phyloP scores from a whole-genome alignment of 2,113 vertebrate genomes.

The Pseudopipra pipra region DNA sequence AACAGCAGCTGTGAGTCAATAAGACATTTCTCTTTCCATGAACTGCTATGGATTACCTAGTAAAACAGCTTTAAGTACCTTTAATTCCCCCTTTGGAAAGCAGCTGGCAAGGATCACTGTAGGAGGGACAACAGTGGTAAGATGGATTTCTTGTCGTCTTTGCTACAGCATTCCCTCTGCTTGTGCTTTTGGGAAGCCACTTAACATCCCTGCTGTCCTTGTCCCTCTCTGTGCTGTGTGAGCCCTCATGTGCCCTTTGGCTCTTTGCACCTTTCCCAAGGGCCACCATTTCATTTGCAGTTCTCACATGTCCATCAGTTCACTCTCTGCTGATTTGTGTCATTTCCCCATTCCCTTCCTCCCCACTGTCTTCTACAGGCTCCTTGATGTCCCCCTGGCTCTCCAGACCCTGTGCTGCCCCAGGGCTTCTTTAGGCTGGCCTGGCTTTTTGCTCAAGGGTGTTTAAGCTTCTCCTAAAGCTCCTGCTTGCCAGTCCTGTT shows the following conservation, averaged over 20 bases:
- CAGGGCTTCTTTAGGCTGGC: not conserved
- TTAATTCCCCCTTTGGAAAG: not conserved
- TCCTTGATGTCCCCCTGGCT: not conserved
- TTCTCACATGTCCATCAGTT: accelerated
- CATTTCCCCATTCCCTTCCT: not conserved
- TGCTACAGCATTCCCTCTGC: not conserved
- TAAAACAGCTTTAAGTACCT: not conserved
- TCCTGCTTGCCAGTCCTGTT: not conserved
- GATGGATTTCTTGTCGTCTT: not conserved
- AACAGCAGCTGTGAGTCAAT: not conserved
- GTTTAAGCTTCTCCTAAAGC: not conserved
- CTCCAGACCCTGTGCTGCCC: not conserved
- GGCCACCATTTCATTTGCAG: accelerated
- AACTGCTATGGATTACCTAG: not conserved
- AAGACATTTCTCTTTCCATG: not conserved
- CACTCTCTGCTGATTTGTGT: not conserved
- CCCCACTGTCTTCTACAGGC: accelerated
- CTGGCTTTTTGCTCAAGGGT: not conserved
- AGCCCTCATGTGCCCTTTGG: not conserved
- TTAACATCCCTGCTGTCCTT: not conserved
- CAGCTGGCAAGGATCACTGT: not conserved
- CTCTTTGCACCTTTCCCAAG: not conserved
- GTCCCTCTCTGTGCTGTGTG: accelerated
- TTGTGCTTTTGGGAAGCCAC: not conserved
- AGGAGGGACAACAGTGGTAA: not conserved